Evolutionary conservation across 2,888 invertebrate genomes (phyloP).

Genomic region (Hydropsyche betteni): DNA sequence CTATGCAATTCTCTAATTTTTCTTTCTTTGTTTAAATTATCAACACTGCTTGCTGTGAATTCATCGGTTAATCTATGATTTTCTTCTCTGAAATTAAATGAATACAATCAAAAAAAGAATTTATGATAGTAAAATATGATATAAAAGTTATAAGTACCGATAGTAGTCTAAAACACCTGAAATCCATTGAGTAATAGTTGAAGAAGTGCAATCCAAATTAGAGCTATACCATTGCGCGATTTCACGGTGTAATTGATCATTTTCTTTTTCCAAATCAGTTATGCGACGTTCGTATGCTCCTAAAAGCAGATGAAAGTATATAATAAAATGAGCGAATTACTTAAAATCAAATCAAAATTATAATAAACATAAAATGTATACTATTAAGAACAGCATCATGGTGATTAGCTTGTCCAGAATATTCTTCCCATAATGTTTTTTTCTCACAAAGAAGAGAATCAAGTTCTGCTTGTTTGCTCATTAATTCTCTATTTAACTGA

Average conservation of each 20-base stretch:
- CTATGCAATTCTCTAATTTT: conserved; percentile 50
- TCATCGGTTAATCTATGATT: conserved; percentile 45
- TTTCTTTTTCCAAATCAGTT: conserved; percentile 60
- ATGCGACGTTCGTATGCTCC: conserved; percentile 62
- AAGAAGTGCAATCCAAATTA: conserved; percentile 56
- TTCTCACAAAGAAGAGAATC: conserved; percentile 63
- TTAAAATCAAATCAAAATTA: neutral
- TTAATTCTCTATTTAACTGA: conserved; percentile 61
- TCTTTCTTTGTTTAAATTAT: conserved; percentile 48
- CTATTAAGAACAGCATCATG: conserved; percentile 62
- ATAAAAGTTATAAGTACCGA: conserved; percentile 32
- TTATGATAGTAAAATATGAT: neutral
- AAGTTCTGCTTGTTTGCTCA: conserved; percentile 62
- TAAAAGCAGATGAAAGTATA: conserved; percentile 52
- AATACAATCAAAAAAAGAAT: neutral
- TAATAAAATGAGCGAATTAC: neutral
- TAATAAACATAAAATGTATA: conserved; percentile 50
- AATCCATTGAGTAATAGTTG: conserved; percentile 59
- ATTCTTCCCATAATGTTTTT: conserved; percentile 64
- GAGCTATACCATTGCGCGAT: conserved; percentile 61
- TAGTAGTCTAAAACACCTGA: conserved; percentile 60
- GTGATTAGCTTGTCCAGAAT: conserved; percentile 58
- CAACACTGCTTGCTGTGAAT: conserved; percentile 47
- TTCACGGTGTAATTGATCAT: conserved; percentile 61
- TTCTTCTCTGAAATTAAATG: conserved; percentile 45